Evolutionary conservation across 1,140 invertebrate species (phyloP), one percentile per base, ranked within the genome.

Genomic region (Drepana arcuata): DNA sequence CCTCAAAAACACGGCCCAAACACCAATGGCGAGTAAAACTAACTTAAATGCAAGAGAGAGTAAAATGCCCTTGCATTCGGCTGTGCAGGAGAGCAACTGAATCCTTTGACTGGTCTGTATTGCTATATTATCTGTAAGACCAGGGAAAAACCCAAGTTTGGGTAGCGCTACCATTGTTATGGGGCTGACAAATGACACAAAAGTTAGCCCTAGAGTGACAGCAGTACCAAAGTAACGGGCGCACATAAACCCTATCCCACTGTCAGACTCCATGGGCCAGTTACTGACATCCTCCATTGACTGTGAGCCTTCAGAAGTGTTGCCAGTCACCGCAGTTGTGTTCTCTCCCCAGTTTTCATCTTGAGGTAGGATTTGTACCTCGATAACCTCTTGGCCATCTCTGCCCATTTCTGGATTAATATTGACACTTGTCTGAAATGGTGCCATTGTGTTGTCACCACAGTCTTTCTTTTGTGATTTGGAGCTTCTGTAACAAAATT

Each of bases 331-430:
- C 0, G 95, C 96, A 2, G 97, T 99, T 0, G 95, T 98, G 62
- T 96, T 98, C 82, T 99, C 97, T 18, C 95, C 96, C 97, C 97
- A 99, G 70, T 97, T 97, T 64, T 99, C 97, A 86, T 98, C 96
- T 82, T 96, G 91, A 0, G 95, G 95, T 25, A 98, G 75, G 46
- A 97, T 96, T 83, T 96, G 94, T 29, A 97, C 95, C 83, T 95
- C 93, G 25, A 95, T 94, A 3, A 94, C 91, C 79, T 95, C 92
- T 65, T 92, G 91, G 2, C 88, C 92, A 40, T 88, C 86, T 14
- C 88, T 86, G 3, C 87, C 88, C 28, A 84, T 88, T 48, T 90
- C 88, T 46, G 90, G 89, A 28, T 89, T 88, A 30, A 92, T 86
- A 49, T 91, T 92, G 0, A 93, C 90, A 43, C 90, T 90, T n/a